phyloP scores from a whole-genome alignment of 2,888 invertebrate genomes.

The Drosophila siamana region DNA sequence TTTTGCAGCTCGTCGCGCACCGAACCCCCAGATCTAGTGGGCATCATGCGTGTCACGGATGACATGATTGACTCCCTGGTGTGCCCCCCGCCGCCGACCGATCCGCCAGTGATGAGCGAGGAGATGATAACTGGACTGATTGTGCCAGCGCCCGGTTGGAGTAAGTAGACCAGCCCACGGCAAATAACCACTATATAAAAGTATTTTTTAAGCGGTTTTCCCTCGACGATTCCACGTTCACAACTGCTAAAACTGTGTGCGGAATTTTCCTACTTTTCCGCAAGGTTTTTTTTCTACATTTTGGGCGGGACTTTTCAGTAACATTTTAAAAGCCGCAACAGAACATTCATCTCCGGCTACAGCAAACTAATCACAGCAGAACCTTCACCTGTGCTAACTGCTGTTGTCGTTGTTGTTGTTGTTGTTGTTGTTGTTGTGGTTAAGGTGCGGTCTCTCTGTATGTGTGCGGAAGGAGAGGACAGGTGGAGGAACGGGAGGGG shows the following conservation, averaged over 20 bases:
- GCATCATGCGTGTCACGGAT: conserved; percentile 94
- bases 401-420: conserved; percentile 47
- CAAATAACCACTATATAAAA: conserved; percentile 33
- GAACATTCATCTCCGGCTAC: conserved; percentile 65
- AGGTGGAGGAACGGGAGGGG: conserved; percentile 14
- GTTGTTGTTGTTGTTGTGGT: conserved; percentile 53
- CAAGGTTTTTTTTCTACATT: background rate
- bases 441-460: conserved; percentile 53
- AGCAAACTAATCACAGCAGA: conserved; percentile 72
- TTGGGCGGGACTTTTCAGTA: conserved; percentile 31
- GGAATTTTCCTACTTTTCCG: conserved; percentile 26
- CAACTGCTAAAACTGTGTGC: conserved; percentile 35
- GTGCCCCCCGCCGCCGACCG: conserved; percentile 97
- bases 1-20: conserved; percentile 90
- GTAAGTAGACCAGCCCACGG: conserved; percentile 91
- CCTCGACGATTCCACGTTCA: background rate
- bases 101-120: conserved; percentile 96
- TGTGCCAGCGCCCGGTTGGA: conserved; percentile 98
- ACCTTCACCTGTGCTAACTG: conserved; percentile 38
- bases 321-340: conserved; percentile 65
- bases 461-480: conserved; percentile 6
- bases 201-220: conserved; percentile 32
- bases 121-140: conserved; percentile 98
- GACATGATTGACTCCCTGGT: conserved; percentile 98
- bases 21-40: conserved; percentile 91